Conservation (phyloP, 2,797 vertebrate genomes). For the Coranthus polyacanthus region DNA sequence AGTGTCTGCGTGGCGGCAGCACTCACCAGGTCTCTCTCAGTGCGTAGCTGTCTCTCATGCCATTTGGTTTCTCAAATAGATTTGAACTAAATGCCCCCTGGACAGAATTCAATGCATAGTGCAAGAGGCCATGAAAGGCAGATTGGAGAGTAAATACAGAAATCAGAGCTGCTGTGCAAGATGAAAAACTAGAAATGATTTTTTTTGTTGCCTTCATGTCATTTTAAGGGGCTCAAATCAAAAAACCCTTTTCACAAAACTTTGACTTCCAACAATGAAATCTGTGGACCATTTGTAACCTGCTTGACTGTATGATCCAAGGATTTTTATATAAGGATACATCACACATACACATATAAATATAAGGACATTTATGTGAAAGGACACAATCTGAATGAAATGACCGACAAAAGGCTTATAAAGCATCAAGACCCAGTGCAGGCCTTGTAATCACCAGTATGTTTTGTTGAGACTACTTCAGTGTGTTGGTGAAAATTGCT, state of each 20-base stretch:
- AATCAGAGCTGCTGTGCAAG: constrained; percentile 1
- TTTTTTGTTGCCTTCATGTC: constrained; percentile 8
- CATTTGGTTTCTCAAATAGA: constrained; percentile 14
- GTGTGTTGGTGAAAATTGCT: constrained; percentile 46
- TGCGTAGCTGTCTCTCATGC: constrained; percentile 4
- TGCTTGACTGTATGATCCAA: constrained; percentile 37
- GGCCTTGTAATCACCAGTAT: constrained; percentile 30
- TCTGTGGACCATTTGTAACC: constrained; percentile 36
- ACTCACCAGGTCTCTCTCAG: constrained; percentile 3
- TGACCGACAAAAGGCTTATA: constrained; percentile 7
- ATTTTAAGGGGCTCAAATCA: constrained; percentile 12
- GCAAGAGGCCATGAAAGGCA: constrained; percentile 11
- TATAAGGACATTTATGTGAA: constrained; percentile 31
- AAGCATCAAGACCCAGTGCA: constrained; percentile 1
- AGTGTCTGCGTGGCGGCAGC: constrained; percentile 22
- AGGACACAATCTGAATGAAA: constrained; percentile 39
- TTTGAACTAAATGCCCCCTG: constrained; percentile 23
- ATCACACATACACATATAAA: constrained; percentile 24
- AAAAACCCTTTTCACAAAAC: background rate
- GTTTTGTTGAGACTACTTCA: constrained; percentile 39
- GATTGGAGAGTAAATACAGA: constrained; percentile 12
- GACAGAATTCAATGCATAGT: constrained; percentile 14
- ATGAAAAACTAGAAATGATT: constrained; percentile 5
- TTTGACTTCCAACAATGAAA: constrained; percentile 21
- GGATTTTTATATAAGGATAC: constrained; percentile 28